Conservation (phyloP, 2,888 invertebrate genomes). For the Oscheius sp. region DNA sequence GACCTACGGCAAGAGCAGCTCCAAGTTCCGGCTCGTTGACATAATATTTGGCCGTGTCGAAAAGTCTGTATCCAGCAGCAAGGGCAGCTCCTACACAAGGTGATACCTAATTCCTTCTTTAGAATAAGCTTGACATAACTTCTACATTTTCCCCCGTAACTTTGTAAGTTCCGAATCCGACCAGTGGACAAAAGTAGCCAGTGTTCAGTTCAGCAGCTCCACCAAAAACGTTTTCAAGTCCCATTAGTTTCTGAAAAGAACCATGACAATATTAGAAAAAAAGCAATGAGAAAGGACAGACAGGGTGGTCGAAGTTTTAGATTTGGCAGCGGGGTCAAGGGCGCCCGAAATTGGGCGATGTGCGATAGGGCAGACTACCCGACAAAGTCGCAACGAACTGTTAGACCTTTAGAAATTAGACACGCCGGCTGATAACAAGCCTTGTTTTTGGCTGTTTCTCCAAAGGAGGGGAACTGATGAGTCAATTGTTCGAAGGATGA, state of each 20-base stretch:
- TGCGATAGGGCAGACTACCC: no score
- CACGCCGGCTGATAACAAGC: no score
- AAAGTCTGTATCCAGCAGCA: slow-evolving; percentile 62
- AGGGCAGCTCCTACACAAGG: slow-evolving; percentile 63
- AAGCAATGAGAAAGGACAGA: neutral
- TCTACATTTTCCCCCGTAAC: slow-evolving; percentile 44
- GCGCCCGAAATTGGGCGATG: no score
- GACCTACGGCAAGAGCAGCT: slow-evolving; percentile 77
- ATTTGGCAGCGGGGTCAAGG: no score
- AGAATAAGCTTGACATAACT: neutral
- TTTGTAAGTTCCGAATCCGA: slow-evolving; percentile 72
- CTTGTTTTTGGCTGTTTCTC: no score
- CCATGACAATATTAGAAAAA: neutral
- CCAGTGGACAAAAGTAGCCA: slow-evolving; percentile 66
- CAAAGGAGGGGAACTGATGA: no score
- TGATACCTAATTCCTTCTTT: slow-evolving; percentile 48
- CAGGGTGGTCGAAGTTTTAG: neutral
- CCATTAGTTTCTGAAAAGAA: neutral
- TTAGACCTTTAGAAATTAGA: no score
- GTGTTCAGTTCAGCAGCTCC: slow-evolving; percentile 56
- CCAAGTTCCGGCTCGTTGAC: slow-evolving; percentile 80
- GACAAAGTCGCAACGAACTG: no score
- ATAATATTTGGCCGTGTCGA: slow-evolving; percentile 68
- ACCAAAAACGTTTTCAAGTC: slow-evolving; percentile 44
- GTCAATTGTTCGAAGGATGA: no score